Evolutionary conservation across 2,113 vertebrate species (phyloP), one percentile per base, ranked within the genome.

Genomic region (Benitochromis conjunctus): DNA sequence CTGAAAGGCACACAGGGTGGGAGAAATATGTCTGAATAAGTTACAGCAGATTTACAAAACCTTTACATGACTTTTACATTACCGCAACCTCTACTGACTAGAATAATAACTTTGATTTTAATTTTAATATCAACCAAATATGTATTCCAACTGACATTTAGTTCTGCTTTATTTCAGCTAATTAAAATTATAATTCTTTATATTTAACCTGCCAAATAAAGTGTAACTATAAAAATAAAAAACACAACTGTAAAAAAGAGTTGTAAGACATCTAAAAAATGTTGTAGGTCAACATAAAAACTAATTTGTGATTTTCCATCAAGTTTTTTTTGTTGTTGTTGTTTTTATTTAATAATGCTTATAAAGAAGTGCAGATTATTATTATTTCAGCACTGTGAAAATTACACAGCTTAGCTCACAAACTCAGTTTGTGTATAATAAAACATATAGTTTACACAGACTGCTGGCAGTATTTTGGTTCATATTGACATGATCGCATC

Each of bases 1-100:
- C 96, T 96, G 58, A 90, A 34, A 94, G 16, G 88, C n/a, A 89
- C 16, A 84, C 14, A 18, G 10, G 11, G 78, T 1, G 51, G 1
- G 48, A 14, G 19, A 43, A 19, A 66, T 29, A 24, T 62, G n/a
- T 24, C 62, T 48, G 2, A 36, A 55, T 60, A 51, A 53, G 13
- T 51, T 36, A 26, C 5, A 36, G 3, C 43, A 8, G 18, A 16
- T 81, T 46, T 19, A 31, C 29, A 29, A 10, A 36, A 26, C 19
- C 6, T 19, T 79, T 9, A 14, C 18, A 21, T 21, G 16, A 7
- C 58, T 31, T 31, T 31, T 31, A 31, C 29, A 31, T 31, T 31
- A 31, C 5, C 4, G 29, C 29, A 31, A 31, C 34, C 5, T 79
- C 12, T 56, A 18, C 8, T 18, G 0, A 51, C 6, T 31, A 76